Base-by-base conservation (phyloP, 2,113 vertebrate genomes). In the Thamnophis sirtalis region DNA sequence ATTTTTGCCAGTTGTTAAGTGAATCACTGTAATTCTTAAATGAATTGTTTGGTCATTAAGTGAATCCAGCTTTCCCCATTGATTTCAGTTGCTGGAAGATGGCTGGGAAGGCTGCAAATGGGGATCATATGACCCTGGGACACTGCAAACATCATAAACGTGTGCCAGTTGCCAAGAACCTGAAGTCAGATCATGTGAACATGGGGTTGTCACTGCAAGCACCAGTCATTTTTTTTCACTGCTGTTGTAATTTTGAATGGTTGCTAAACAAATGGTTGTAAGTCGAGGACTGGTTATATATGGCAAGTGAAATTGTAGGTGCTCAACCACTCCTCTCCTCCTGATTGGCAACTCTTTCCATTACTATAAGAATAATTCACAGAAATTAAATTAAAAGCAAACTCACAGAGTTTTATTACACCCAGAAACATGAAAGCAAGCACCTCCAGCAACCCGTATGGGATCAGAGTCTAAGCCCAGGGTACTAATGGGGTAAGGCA, bases 321-420 rank as follows among this genome's bases (percentile, higher is more conserved):
- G 22, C 6, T 33, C 63, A 50, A 68, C 28, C 33, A 10, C 0
- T n/a, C 5, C 24, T 63, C 51, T 19, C 24, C 19, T 43, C 28
- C 24, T 5, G 17, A 85, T 4, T 49, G 4, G 22, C n/a, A 54
- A n/a, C 5, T 85, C 38, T 49, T 54, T 43, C 53, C 73, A 21
- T 80, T 53, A 8, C 4, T 26, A 2, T 51, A 53, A 22, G 26
- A 54, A 68, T 53, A 11, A 8, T 11, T 48, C 5, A 49, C 51
- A 50, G 17, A 73, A 9, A 86, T 19, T 24, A 55, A 92, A 33
- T 84, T 17, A 33, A 84, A 56, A 84, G 26, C 73, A 89, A 86
- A 85, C 73, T 86, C 91, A 58, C 9, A 28, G 73, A 85, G 48
- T n/a, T 92, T 86, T 89, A 89, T 86, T 86, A 86, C 24, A n/a